phyloP scores from a whole-genome alignment of 2,797 vertebrate genomes.

The Chelon auratus region DNA sequence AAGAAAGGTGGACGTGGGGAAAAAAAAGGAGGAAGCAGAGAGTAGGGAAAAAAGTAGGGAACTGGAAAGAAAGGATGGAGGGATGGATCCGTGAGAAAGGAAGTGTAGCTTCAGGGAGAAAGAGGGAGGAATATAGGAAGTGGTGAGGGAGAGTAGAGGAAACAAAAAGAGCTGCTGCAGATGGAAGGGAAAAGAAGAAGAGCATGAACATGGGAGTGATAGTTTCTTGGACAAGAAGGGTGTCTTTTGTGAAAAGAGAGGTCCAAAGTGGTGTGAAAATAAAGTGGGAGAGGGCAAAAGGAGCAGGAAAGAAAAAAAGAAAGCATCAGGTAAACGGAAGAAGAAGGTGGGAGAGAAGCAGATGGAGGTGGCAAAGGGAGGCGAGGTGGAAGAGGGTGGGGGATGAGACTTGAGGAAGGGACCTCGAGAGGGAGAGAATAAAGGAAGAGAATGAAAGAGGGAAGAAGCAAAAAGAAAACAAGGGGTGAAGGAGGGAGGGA shows the following conservation, averaged over 20 bases:
- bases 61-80: not conserved
- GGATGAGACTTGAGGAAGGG: not conserved
- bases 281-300: too few relatives aligned
- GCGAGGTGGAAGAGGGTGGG: too few relatives aligned
- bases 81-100: too few relatives aligned
- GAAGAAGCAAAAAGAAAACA: not conserved
- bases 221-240: too few relatives aligned
- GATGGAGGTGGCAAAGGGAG: not conserved
- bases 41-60: too few relatives aligned
- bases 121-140: not conserved
- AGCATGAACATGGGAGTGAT: too few relatives aligned
- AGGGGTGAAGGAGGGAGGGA: not conserved
- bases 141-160: not conserved
- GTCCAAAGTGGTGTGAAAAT: too few relatives aligned
- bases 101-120: too few relatives aligned
- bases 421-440: not conserved
- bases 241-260: not conserved
- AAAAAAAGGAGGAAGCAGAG: not conserved
- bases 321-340: too few relatives aligned
- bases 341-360: too few relatives aligned
- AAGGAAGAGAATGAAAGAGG: not conserved
- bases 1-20: not conserved
- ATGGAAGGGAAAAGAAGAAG: too few relatives aligned
- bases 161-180: not conserved
- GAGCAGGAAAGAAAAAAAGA: not conserved